These are phyloP conservation scores for Artibeus jamaicensis DNA, from an alignment of 2,797 vertebrate genomes.

Conservation along the genomic window DNA sequence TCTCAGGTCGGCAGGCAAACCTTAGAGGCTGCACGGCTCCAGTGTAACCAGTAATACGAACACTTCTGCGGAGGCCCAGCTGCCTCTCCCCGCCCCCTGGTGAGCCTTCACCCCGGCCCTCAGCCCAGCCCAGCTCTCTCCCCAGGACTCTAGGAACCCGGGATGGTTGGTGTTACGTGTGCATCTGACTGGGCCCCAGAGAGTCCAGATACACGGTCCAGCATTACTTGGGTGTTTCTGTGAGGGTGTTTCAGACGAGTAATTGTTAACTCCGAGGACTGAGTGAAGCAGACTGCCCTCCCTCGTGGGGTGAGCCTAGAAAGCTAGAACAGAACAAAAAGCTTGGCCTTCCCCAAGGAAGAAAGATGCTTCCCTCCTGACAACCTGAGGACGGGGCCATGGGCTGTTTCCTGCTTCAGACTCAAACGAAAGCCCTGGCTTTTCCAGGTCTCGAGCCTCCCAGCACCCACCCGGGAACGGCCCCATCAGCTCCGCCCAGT, in stretches of 20 bases:
- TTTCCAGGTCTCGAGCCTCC: neutral
- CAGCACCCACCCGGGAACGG: neutral
- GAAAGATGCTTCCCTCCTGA: neutral
- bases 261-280: neutral
- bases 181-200: neutral
- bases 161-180: neutral
- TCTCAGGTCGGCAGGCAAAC: neutral
- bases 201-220: neutral
- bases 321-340: neutral
- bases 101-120: neutral
- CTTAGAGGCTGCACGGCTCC: neutral
- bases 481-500: neutral
- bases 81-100: neutral
- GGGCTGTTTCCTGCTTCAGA: neutral
- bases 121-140: neutral
- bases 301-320: neutral
- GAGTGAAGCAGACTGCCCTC: neutral
- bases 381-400: neutral
- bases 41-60: rapidly evolving
- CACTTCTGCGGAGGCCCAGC: no score
- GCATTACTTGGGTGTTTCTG: neutral
- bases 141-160: neutral
- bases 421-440: neutral
- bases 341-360: neutral
- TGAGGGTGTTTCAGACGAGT: neutral